Evolutionary conservation across 23 tunicate genomes (phyloP), one percentile per base, ranked within the genome.

Genomic region (Aplidium turbinatum): DNA sequence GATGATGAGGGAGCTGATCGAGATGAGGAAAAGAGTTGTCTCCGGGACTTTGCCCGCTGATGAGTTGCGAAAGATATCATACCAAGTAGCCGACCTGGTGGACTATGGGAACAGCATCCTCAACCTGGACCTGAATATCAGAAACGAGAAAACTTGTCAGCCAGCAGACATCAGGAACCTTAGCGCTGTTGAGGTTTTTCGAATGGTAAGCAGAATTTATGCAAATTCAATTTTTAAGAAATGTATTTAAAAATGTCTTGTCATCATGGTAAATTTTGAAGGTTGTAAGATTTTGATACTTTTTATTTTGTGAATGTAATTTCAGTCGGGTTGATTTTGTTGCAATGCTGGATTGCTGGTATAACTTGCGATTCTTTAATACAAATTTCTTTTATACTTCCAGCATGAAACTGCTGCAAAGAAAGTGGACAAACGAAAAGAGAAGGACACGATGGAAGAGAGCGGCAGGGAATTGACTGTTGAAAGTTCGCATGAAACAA

Each of bases 31-130:
- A 28, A 71, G 85, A 39, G 66, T 95, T 1, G 84, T 95, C 0
- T 95, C 99, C 4, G 99, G 99, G 18, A 89, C 92, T 21, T 61
- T 89, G 71, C 86, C 99, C 27, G 92, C 95, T 16, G 93, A 89
- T 33, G 88, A 77, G 33, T 65, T 89, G 6, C 33, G 67, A 0
- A 38, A 69, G 18, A 78, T 76, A 18, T 76, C 80, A 1, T 70
- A 88, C 35, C 92, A 89, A 60, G 74, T 95, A 4, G 95, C 99
- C 2, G 96, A 89, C 39, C 66, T 70, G 38, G 78, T 95, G 20
- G 99, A 95, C 57, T 78, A 67, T 71, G 99, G 99, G 35, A 95
- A 95, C 63, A 66, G 79, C 5, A 40, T 87, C 4, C 76, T 94
- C 1, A 72, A 61, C 6, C 79, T 94, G 51, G 99, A 94, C 63